Conservation (phyloP, 92 coral and sea anemone species). For the Meandrina meandrites region DNA sequence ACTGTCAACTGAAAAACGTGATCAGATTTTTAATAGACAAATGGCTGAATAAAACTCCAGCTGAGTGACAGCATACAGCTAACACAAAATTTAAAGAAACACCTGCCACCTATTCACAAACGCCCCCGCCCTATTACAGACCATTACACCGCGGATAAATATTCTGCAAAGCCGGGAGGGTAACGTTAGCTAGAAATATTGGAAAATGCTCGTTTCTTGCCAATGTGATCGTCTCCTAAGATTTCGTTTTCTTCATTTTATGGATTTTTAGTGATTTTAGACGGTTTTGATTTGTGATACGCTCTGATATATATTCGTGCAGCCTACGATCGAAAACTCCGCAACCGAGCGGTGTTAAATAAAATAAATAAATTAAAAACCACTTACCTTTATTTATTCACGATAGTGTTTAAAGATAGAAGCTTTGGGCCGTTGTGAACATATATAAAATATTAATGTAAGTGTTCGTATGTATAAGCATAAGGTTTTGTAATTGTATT, state of each 20-base stretch:
- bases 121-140: not conserved
- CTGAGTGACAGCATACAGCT: not conserved
- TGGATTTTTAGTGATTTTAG: not conserved
- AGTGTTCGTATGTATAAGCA: no score
- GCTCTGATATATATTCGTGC: no score
- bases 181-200: not conserved
- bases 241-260: no score
- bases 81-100: not conserved
- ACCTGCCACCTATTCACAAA: not conserved
- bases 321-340: no score
- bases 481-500: no score
- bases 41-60: not conserved
- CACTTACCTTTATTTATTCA: no score
- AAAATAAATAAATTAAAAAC: no score
- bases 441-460: no score
- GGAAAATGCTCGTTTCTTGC: not conserved
- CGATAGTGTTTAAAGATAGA: no score
- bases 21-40: not conserved
- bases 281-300: not conserved
- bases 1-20: not conserved
- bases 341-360: no score
- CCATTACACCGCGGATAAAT: not conserved
- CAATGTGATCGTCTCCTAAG: no score
- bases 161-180: not conserved
- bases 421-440: no score